A percentile compares a stretch with the other conserved stretches of the same genome.
These are phyloP conservation scores for Calosoma granatense DNA, from an alignment of 1,140 invertebrate species.

Conservation along the genomic window DNA sequence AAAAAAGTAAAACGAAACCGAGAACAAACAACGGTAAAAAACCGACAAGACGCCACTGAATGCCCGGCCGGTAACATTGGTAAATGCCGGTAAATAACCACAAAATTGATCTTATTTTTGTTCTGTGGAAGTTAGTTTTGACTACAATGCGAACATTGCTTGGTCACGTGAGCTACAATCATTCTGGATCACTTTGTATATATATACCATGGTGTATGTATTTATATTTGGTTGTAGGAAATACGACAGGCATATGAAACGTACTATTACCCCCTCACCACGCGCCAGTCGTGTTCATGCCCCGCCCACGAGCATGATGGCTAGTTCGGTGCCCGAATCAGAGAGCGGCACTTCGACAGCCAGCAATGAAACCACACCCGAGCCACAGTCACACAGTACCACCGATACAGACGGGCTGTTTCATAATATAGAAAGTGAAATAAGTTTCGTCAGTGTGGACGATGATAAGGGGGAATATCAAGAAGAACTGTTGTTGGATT, in stretches of 20 bases:
- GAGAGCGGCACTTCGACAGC: conserved; percentile 30
- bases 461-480: conserved; percentile 40
- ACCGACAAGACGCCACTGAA: too few relatives aligned
- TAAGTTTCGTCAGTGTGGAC: conserved; percentile 42
- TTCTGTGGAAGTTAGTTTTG: too few relatives aligned
- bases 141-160: too few relatives aligned
- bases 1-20: too few relatives aligned
- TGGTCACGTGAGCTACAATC: too few relatives aligned
- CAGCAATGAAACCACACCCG: conserved; percentile 20
- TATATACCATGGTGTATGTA: too few relatives aligned
- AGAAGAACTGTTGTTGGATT: conserved; percentile 47
- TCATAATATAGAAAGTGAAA: conserved; percentile 26
- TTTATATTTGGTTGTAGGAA: too few relatives aligned
- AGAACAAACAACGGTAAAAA: too few relatives aligned
- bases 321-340: conserved; percentile 21
- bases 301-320: not conserved
- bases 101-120: too few relatives aligned
- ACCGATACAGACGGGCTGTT: not conserved
- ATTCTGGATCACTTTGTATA: too few relatives aligned
- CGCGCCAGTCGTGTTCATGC: not conserved
- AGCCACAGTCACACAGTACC: not conserved
- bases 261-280: not conserved
- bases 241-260: not conserved
- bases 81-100: too few relatives aligned
- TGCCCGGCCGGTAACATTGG: too few relatives aligned